Base-by-base conservation (phyloP, 2,888 invertebrate genomes). In the Drosophila buzzatii region DNA sequence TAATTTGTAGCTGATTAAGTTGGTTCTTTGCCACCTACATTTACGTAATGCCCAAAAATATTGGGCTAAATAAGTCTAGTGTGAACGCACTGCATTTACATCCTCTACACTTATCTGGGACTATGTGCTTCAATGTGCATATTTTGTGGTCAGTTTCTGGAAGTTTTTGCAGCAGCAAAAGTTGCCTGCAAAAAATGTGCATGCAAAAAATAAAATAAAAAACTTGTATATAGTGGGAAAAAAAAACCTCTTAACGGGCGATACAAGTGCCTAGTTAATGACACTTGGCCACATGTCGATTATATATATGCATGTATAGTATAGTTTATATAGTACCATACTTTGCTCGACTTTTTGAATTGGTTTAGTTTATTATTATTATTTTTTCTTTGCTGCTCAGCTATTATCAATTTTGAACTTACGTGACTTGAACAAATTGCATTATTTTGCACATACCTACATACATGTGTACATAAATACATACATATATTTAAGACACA, bases 381-480 rank as follows among this genome's bases (percentile, higher is more conserved):
- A 33, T 33, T 64, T 53, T 51, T 62, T 56, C 42, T 20, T 35
- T 39, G 44, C 71, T 65, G 42, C 71, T 63, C 68, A 68, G 51
- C 71, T 68, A 68, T 89, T 53, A 90, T 88, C 85, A 84, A 75
- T 89, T 81, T 81, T 76, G 61, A 71, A 70, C 71, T 84, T 90
- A 86, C 86, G 90, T 86, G 86, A 86, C 86, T 90, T 71, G 70
- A 66, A 73, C 79, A 73, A 82, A 84, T 65, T 81, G 84, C 85
- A 72, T 63, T 82, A 79, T 79, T 79, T 71, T 67, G 79, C 70
- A 73, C 70, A 85, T 76, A 69, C 10, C 18, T 20, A 14, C 39
- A 37, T 41, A 49, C 27, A 39, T 20, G 57, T 18, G 16, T 60
- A 8, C 8, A 35, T 3, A 57, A 7, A 20, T 7, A n/a, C 18